Evolutionary conservation across 2,797 vertebrate species (phyloP), one percentile per base, ranked within the genome.

Genomic region (Nyctibius grandis): DNA sequence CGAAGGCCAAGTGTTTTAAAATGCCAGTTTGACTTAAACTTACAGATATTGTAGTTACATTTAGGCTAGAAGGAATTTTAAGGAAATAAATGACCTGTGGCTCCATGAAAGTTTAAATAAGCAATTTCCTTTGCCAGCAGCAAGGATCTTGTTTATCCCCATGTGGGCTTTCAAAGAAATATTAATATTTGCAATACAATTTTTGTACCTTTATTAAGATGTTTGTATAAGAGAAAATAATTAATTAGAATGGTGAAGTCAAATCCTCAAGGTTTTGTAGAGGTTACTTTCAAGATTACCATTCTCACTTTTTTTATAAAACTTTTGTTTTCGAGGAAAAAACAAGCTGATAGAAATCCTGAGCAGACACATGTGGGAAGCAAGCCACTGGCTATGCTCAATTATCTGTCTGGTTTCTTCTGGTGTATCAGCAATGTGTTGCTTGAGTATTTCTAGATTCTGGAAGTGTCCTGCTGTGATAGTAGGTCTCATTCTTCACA

Each of bases 1-100:
- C 47, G 87, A 89, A 92, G 89, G 77, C 82, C 17, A 48, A 76
- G 73, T 92, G 59, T 74, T 79, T 94, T 57, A 93, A 95, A 97
- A 96, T 97, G 95, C 51, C 76, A 84, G 47, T 56, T 51, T 25
- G 70, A 9, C 89, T 96, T 94, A 59, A 57, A 70, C 70, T 73
- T 85, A n/a, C n/a, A 88, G 72, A 36, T 36, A 33, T 29, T 60
- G 59, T 88, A 44, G 22, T 78, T 76, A 31, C 20, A 5, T 85
- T 83, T 69, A 60, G 69, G 44, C 63, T 76, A 9, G 70, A 48
- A 82, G 67, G 53, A 78, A 14, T 78, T 79, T 72, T 78, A 85
- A 72, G 74, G 73, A 90, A 94, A 76, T 65, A 74, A 67, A 31
- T 54, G 40, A 88, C 57, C 50, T 80, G n/a, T 73, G n/a, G 56